These are phyloP conservation scores for Andrena camellia DNA, from an alignment of 2,888 invertebrate species.

Conservation along the genomic window DNA sequence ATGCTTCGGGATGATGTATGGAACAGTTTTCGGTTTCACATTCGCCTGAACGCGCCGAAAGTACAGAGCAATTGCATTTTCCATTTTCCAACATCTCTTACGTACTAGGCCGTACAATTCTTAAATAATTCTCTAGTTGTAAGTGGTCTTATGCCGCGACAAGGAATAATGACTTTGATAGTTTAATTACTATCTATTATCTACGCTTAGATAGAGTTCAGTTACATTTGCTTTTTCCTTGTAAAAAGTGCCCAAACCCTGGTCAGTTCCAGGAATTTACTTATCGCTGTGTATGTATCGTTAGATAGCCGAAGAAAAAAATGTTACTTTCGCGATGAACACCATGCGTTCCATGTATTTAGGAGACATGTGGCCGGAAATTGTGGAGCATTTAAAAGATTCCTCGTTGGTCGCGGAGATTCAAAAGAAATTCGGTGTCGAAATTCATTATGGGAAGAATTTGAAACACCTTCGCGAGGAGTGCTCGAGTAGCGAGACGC, in stretches of 20 bases:
- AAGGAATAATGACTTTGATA: too few species aligned
- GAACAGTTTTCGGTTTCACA: neutral
- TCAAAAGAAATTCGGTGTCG: slow-evolving; percentile 92
- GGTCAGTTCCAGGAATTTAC: slow-evolving; percentile 1
- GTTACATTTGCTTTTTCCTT: neutral
- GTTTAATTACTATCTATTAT: too few species aligned
- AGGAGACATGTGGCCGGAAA: slow-evolving; percentile 72
- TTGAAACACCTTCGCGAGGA: slow-evolving; percentile 8
- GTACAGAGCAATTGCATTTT: neutral
- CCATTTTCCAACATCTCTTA: neutral
- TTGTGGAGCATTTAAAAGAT: slow-evolving; percentile 90
- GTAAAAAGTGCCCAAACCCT: neutral
- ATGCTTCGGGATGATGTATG: slow-evolving; percentile 20
- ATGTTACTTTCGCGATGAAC: slow-evolving; percentile 46
- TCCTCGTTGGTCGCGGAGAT: slow-evolving; percentile 92
- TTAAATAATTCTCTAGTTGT: neutral
- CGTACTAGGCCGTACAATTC: slow-evolving; percentile 5
- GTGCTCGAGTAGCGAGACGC: neutral
- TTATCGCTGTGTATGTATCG: neutral
- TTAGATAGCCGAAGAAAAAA: neutral
- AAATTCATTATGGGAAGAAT: slow-evolving; percentile 80
- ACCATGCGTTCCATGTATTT: neutral
- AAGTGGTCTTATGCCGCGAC: too few species aligned
- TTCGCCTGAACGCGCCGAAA: neutral
- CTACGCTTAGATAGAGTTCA: too few species aligned